Conservation (phyloP, 2,797 vertebrate species). For the Lacerta viridis region DNA sequence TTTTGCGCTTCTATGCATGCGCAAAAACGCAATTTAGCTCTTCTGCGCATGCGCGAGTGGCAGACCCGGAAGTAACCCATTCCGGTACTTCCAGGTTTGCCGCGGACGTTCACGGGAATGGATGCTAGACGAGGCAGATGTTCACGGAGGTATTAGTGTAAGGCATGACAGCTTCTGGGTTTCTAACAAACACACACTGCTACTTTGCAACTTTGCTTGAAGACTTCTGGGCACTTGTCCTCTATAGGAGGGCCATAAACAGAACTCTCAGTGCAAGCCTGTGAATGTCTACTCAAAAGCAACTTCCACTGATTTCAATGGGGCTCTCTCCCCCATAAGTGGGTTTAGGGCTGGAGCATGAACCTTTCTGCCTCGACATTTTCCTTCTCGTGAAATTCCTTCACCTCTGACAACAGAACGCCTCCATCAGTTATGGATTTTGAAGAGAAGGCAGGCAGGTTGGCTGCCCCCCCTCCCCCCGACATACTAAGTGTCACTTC, state of each 20-base stretch:
- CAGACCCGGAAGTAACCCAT: too few relatives aligned
- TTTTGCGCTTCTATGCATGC: too few relatives aligned
- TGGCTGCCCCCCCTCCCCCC: not conserved
- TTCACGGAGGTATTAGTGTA: too few relatives aligned
- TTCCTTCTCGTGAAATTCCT: not conserved
- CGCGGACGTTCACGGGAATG: too few relatives aligned
- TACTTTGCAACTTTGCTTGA: too few relatives aligned
- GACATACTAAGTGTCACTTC: not conserved
- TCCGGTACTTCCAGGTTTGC: too few relatives aligned
- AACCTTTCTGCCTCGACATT: not conserved
- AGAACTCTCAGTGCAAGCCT: not conserved
- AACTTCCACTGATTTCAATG: not conserved
- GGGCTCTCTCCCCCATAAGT: not conserved
- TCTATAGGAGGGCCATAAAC: not conserved
- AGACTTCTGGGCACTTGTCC: too few relatives aligned
- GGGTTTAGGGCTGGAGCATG: not conserved
- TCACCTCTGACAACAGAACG: too few relatives aligned
- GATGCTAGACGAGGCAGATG: too few relatives aligned
- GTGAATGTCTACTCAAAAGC: not conserved
- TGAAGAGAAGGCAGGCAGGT: not conserved
- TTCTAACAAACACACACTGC: not conserved
- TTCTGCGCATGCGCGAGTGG: too few relatives aligned
- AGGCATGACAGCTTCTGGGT: too few relatives aligned
- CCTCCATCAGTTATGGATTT: not conserved
- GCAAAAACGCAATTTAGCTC: too few relatives aligned